Base-by-base conservation (phyloP, 2,113 vertebrate genomes). In the Mixornis gularis region DNA sequence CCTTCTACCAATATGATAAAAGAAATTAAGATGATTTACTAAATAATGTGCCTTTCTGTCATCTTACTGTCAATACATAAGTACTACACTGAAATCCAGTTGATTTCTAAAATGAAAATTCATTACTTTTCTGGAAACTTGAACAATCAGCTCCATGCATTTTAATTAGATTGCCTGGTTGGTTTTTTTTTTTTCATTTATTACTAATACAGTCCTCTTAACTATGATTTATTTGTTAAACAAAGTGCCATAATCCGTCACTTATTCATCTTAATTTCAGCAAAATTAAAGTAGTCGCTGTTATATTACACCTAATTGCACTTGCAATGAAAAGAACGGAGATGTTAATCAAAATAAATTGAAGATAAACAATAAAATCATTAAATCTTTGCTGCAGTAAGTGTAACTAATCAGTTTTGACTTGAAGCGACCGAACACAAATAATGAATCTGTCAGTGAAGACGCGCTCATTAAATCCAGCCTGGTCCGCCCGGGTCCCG, bases 341-440 rank as follows among this genome's bases (percentile, higher is more conserved):
- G 97, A 98, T 98, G 98, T 98, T 98, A 98, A 98, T 98, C 98
- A 98, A 98, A 98, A 98, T 98, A 98, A 98, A 98, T 98, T 98
- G 98, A 98, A 98, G 97, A 98, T 98, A 98, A 98, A 98, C 98
- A 98, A 98, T 98, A 98, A 98, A 98, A 98, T 98, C 98, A 98
- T 98, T 98, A 98, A 97, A 98, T 98, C 97, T 98, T 98, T 97
- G 97, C 94, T 59, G 97, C 91, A 94, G 96, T 98, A 98, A 98
- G 97, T 98, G 98, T 98, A 98, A 98, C 98, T 98, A 98, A 98
- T 98, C 98, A 98, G 97, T 98, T 98, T 98, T 98, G 98, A 98
- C 98, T 98, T 96, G 68, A 97, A 98, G 97, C 96, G 89, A 97
- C 97, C 95, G 93, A 98, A 98, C 96, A 97, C 98, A 97, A 98